These are phyloP conservation scores for Ips typographus DNA, from an alignment of 1,140 invertebrate species.

Conservation along the genomic window DNA sequence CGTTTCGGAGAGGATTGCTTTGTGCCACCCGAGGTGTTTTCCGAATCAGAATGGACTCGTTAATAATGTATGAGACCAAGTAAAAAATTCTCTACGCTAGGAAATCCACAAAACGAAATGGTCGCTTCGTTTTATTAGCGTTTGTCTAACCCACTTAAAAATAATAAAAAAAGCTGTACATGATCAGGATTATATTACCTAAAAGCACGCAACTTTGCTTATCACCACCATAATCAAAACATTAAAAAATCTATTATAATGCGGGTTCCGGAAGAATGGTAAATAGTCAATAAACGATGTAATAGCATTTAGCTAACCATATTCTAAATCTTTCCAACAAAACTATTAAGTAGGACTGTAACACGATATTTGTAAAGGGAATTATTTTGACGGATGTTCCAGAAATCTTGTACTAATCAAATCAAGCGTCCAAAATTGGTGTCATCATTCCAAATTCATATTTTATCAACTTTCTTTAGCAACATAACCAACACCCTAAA, in stretches of 20 bases:
- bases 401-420: no score
- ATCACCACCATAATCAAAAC: conserved; percentile 14
- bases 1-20: conserved; percentile 28
- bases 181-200: not conserved
- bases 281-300: no score
- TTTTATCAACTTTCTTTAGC: no score
- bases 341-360: no score
- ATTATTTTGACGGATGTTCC: no score
- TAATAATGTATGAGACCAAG: conserved; percentile 22
- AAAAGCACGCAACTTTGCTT: not conserved
- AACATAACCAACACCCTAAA: no score
- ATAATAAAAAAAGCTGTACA: not conserved
- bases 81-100: conserved; percentile 12
- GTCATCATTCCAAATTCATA: no score
- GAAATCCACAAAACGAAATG: conserved; percentile 4
- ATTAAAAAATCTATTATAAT: conserved; percentile 5
- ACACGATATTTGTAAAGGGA: no score
- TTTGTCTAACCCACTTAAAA: not conserved
- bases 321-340: no score
- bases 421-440: no score
- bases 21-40: conserved; percentile 27
- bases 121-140: not conserved
- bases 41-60: conserved; percentile 28
- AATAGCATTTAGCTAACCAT: no score
- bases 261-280: not conserved